Percentiles rank a stretch among this genome's conserved stretches.
These are phyloP conservation scores for Hippoglossus stenolepis DNA, from an alignment of 2,113 vertebrate species.

Conservation along the genomic window DNA sequence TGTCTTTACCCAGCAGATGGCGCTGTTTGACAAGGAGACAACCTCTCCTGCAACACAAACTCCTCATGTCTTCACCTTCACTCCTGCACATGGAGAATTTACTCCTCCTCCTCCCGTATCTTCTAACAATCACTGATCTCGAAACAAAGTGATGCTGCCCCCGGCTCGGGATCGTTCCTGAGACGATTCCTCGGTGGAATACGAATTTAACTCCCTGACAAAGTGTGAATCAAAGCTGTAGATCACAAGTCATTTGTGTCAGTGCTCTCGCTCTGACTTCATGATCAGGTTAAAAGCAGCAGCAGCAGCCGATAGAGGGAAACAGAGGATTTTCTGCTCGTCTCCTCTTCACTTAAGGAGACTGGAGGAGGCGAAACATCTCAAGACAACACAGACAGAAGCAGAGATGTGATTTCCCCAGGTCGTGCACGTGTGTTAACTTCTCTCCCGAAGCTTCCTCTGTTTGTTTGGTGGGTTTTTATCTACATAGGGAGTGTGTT, in stretches of 20 bases:
- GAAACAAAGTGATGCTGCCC: neutral
- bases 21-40: neutral
- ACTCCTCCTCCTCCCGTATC: neutral
- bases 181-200: conserved; percentile 25
- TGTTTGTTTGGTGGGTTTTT: conserved; percentile 4
- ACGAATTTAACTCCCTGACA: conserved; percentile 37
- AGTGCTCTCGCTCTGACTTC: conserved; percentile 42
- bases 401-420: neutral
- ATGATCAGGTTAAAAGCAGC: conserved; percentile 62
- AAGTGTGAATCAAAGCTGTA: conserved; percentile 55
- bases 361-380: too few relatives aligned
- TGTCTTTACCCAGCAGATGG: conserved; percentile 64
- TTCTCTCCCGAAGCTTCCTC: conserved; percentile 1
- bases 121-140: conserved; percentile 25
- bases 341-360: too few relatives aligned
- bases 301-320: conserved; percentile 21
- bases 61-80: too few relatives aligned
- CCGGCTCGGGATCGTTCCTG: conserved; percentile 14
- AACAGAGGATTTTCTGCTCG: conserved; percentile 32
- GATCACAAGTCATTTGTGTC: conserved; percentile 68
- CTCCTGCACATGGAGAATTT: neutral
- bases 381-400: too few relatives aligned
- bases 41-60: neutral
- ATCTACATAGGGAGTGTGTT: neutral
- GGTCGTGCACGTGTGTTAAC: neutral